These are phyloP conservation scores for Tyto alba DNA, from an alignment of 2,113 vertebrate genomes.

Conservation along the genomic window DNA sequence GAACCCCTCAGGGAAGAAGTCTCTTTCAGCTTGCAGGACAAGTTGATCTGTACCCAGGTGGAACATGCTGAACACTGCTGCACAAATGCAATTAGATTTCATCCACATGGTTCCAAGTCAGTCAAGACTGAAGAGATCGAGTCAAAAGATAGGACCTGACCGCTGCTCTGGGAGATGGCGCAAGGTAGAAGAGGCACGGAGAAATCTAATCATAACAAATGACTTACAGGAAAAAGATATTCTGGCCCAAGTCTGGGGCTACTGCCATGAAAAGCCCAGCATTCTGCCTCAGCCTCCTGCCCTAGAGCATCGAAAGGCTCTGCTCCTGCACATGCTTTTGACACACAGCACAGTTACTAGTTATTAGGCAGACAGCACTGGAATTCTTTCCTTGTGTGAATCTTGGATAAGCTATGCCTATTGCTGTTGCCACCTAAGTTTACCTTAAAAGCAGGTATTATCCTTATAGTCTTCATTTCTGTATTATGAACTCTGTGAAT, in stretches of 20 bases:
- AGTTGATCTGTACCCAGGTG: background rate
- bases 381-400: background rate
- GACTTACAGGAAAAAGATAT: background rate
- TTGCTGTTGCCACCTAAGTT: background rate
- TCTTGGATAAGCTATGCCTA: background rate
- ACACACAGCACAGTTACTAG: accelerated
- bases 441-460: background rate
- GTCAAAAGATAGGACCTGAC: background rate
- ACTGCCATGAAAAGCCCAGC: accelerated
- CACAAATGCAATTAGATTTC: background rate
- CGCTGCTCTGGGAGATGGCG: background rate
- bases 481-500: background rate
- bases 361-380: background rate
- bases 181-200: background rate
- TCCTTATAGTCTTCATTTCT: background rate
- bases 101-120: accelerated
- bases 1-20: background rate
- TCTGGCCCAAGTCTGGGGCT: background rate
- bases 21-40: background rate
- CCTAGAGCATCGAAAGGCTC: background rate
- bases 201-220: background rate
- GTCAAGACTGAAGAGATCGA: background rate
- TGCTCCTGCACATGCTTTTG: background rate
- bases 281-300: background rate
- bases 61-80: accelerated